Conservation (phyloP, 2,113 vertebrate species). For the Drymodes brunneopygia region DNA sequence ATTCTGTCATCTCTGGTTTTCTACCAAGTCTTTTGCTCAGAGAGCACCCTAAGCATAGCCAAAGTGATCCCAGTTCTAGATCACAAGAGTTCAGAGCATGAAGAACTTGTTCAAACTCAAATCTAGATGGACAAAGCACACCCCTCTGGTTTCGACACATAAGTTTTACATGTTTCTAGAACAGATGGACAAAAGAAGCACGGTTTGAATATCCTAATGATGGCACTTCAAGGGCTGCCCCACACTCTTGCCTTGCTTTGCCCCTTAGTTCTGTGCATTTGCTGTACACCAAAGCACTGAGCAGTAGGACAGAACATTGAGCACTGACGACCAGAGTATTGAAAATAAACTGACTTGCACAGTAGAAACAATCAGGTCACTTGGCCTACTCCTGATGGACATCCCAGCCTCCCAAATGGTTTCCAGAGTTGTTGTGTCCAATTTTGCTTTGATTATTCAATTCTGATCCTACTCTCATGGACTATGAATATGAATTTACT, state of each 20-base stretch:
- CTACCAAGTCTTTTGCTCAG: background rate
- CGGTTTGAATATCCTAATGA: background rate
- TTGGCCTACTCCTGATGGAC: background rate
- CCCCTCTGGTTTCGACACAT: fast-evolving
- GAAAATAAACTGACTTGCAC: background rate
- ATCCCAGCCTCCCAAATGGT: background rate
- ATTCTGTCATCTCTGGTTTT: background rate
- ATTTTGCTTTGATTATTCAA: background rate
- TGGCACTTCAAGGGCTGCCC: background rate
- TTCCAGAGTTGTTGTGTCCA: background rate
- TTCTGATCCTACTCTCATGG: background rate
- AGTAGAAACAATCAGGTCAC: background rate
- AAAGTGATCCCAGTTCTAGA: background rate
- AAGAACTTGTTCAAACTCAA: background rate
- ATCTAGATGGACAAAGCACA: background rate
- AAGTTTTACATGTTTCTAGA: background rate
- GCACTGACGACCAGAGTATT: background rate
- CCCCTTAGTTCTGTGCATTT: background rate
- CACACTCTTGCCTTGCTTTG: background rate
- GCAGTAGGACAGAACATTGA: background rate
- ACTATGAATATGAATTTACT: background rate
- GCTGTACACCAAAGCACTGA: background rate
- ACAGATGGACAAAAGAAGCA: background rate
- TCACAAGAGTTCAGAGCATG: background rate
- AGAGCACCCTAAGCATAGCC: background rate